phyloP scores from a whole-genome alignment of 2,113 vertebrate genomes.

The Cinclus mexicanus region DNA sequence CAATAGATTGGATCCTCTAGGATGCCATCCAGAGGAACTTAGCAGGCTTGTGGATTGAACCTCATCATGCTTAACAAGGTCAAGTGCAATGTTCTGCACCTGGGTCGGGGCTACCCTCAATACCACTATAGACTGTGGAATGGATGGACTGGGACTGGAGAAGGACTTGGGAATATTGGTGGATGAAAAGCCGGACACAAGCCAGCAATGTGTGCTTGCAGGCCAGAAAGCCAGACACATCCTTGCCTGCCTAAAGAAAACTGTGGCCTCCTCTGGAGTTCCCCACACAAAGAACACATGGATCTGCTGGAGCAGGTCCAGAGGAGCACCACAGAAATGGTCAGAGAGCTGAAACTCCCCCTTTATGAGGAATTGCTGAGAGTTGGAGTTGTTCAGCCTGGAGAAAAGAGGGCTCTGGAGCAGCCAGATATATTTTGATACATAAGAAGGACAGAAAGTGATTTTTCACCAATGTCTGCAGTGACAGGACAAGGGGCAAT shows the following conservation, averaged over 20 bases:
- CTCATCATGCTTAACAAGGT: background rate
- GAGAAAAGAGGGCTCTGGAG: background rate
- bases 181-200: background rate
- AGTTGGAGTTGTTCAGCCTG: background rate
- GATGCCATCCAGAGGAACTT: background rate
- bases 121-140: background rate
- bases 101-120: too few relatives aligned
- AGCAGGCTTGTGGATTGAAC: background rate
- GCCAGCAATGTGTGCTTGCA: background rate
- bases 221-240: background rate
- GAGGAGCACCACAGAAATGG: background rate
- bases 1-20: background rate
- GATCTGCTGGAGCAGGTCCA: background rate
- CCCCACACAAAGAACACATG: fast-evolving
- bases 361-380: background rate
- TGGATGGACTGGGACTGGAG: background rate
- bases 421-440: background rate
- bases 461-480: background rate
- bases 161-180: background rate
- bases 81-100: background rate
- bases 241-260: background rate
- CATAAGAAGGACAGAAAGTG: background rate
- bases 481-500: background rate
- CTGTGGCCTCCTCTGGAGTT: background rate
- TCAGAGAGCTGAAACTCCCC: background rate